These are phyloP conservation scores for Falcunculus frontatus DNA, from an alignment of 2,113 vertebrate genomes.

Conservation along the genomic window DNA sequence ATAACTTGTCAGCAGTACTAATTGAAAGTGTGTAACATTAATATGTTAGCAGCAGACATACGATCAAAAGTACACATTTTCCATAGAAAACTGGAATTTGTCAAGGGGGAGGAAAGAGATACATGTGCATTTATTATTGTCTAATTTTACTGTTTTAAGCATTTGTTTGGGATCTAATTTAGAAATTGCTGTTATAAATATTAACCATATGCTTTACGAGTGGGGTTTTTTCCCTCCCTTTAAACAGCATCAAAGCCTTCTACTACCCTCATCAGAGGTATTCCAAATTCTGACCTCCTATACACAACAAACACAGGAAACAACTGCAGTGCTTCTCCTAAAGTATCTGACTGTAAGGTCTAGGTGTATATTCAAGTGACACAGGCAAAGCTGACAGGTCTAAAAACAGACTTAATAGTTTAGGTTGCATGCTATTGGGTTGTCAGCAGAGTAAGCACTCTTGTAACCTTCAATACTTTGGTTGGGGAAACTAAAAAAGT, in stretches of 20 bases:
- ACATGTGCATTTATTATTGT: neutral
- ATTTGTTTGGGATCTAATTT: neutral
- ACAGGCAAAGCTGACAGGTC: neutral
- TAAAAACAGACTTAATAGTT: neutral
- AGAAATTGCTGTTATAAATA: neutral
- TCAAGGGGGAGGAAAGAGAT: neutral
- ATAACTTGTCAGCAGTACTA: constrained; percentile 14
- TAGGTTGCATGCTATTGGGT: neutral
- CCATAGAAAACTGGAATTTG: neutral
- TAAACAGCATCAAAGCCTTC: neutral
- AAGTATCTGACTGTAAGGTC: neutral
- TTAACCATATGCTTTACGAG: neutral
- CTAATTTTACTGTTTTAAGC: neutral
- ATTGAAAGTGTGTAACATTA: neutral
- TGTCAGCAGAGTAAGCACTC: constrained; percentile 2
- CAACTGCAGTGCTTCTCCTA: neutral
- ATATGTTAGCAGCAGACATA: neutral
- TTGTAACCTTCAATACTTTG: neutral
- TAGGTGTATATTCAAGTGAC: neutral
- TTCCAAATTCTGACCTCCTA: neutral
- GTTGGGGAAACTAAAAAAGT: neutral
- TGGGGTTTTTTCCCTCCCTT: neutral
- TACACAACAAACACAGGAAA: neutral
- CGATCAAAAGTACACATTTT: neutral
- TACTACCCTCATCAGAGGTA: neutral